Conservation (phyloP, 2,113 vertebrate genomes). For the Rafetus swinhoei region DNA sequence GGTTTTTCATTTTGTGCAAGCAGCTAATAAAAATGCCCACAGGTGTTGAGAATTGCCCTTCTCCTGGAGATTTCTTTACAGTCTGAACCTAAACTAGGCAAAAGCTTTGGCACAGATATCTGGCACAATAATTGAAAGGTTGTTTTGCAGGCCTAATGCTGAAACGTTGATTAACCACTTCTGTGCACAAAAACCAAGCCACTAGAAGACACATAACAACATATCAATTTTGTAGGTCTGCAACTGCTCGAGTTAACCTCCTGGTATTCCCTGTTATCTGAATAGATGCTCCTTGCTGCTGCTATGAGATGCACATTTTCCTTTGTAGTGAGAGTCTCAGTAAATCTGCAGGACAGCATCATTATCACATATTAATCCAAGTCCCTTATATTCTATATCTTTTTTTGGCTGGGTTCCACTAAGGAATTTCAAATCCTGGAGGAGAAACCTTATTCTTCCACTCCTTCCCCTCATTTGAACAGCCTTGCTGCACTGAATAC, state of each 20-base stretch:
- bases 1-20: constrained; percentile 59
- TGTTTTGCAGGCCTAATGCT: constrained; percentile 42
- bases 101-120: constrained; percentile 69
- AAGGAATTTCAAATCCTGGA: constrained; percentile 24
- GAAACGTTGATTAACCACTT: constrained; percentile 64
- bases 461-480: constrained; percentile 16
- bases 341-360: not conserved
- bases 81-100: constrained; percentile 69
- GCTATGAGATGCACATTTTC: constrained; percentile 30
- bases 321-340: not conserved
- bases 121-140: constrained; percentile 68
- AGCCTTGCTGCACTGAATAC: constrained; percentile 41
- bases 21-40: constrained; percentile 71
- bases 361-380: not conserved
- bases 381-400: not conserved
- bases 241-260: constrained; percentile 42
- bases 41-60: constrained; percentile 73
- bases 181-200: constrained; percentile 37
- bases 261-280: constrained; percentile 51
- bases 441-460: constrained; percentile 12
- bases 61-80: constrained; percentile 67
- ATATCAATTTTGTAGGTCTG: constrained; percentile 63
- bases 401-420: constrained; percentile 20
- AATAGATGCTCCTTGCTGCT: constrained; percentile 15
- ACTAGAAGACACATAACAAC: not conserved